Percentiles rank a stretch among this genome's conserved stretches.
Conservation (phyloP, 2,888 invertebrate genomes). For the Odontothrips loti region DNA sequence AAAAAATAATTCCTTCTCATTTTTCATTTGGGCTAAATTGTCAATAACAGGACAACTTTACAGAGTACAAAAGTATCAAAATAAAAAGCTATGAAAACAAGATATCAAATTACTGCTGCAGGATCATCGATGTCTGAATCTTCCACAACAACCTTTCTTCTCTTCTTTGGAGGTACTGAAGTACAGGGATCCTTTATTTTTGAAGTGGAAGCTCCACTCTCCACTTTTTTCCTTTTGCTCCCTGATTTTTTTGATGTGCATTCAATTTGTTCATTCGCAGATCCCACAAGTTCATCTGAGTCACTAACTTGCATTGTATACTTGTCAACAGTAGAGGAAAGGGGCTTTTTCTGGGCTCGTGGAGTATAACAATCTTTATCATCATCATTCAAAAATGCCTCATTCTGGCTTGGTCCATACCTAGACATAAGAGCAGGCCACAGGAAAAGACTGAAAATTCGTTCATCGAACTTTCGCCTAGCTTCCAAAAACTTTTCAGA, state of each 20-base stretch:
- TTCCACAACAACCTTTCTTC: neutral
- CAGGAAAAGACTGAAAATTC: neutral
- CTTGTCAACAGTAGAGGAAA: too few species aligned
- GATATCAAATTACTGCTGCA: neutral
- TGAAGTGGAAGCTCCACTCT: neutral
- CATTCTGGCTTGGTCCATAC: neutral
- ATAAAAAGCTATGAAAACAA: neutral
- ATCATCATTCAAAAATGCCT: neutral
- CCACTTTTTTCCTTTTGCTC: neutral
- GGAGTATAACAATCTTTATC: too few species aligned
- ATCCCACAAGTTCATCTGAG: too few species aligned
- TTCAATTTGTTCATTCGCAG: too few species aligned
- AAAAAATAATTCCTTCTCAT: too few species aligned
- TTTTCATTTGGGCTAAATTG: too few species aligned
- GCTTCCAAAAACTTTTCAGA: neutral
- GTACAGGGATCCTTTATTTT: neutral
- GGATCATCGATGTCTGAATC: neutral
- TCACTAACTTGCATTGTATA: too few species aligned
- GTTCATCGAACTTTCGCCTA: neutral
- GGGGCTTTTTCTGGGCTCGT: too few species aligned
- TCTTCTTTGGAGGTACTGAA: neutral
- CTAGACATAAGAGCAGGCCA: conserved; percentile 3
- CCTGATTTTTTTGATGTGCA: neutral
- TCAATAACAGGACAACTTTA: too few species aligned
- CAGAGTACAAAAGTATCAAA: too few species aligned